Base-by-base conservation (phyloP, 2,113 vertebrate genomes). In the Phocoena phocoena region DNA sequence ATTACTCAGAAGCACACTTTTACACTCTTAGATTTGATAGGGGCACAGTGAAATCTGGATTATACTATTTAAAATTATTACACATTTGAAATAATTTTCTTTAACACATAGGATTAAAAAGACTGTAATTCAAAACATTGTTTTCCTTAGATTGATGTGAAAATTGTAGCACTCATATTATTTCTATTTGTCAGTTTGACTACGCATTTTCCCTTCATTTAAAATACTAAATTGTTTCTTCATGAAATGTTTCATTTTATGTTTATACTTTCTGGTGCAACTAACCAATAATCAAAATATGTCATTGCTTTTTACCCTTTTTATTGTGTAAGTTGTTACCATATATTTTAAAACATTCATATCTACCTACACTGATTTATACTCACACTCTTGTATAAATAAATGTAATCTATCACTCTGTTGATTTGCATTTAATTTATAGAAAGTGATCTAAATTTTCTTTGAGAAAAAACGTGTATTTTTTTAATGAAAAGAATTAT, bases 81-180 rank as follows among this genome's bases (percentile, higher is more conserved):
- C 88, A 96, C 89, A 97, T 98, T 97, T 95, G 25, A 97, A 94
- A 98, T 98, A 21, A 98, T 98, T 98, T 98, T 98, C 94, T 97
- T 98, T 93, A 98, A 97, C 92, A 98, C 98, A 96, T 92, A 98
- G 93, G 95, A 97, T 98, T 97, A 97, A 98, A 98, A 97, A 98
- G 92, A 97, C 95, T 98, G 8, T 67, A 98, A 98, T 98, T 98
- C 97, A 98, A 98, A 98, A 98, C 86, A 97, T 97, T 98, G 82
- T 98, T 98, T 98, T 96, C 96, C 96, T 98, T 93, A 98, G 95
- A 98, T 93, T 98, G 93, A 97, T 95, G 96, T 94, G 96, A 98
- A 98, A 98, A 98, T 98, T 98, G 88, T 73, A 73, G 13, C 23
- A 10, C 12, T 87, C 12, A 62, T 77, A 53, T 62, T 70, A 70